phyloP scores from a whole-genome alignment of 2,888 invertebrate genomes.

The Stenurella melanura region DNA sequence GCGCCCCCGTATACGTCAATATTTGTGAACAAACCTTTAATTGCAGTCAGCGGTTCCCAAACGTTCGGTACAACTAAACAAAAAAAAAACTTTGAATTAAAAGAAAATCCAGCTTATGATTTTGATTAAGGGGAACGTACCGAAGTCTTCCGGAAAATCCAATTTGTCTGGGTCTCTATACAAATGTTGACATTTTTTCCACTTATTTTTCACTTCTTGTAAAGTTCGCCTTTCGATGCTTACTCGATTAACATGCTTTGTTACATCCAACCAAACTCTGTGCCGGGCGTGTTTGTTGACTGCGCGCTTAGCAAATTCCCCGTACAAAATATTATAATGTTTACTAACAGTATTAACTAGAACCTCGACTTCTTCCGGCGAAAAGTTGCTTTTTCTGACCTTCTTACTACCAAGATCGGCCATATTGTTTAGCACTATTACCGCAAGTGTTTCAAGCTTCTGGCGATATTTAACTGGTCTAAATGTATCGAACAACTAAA shows the following conservation, averaged over 20 bases:
- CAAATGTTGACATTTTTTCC: constrained; percentile 66
- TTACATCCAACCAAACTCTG: constrained; percentile 64
- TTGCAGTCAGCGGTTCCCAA: constrained; percentile 48
- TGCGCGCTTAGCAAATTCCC: constrained; percentile 60
- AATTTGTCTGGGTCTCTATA: constrained; percentile 53
- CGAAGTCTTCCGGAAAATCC: constrained; percentile 54
- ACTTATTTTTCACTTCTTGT: constrained; percentile 67
- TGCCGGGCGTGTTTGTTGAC: constrained; percentile 60
- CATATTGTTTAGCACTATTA: constrained; percentile 61
- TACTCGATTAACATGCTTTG: constrained; percentile 64
- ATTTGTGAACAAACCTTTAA: constrained; percentile 51
- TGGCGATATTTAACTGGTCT: background rate
- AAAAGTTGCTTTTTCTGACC: constrained; percentile 66
- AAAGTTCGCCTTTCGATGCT: constrained; percentile 64
- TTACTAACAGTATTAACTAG: constrained; percentile 59
- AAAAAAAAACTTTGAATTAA: constrained; percentile 40
- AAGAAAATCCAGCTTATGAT: background rate
- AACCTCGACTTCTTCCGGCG: constrained; percentile 63
- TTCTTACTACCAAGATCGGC: constrained; percentile 58
- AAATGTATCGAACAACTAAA: background rate
- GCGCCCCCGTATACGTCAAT: constrained; percentile 46
- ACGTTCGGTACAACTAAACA: constrained; percentile 41
- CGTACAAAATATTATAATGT: constrained; percentile 63
- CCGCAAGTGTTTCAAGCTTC: background rate
- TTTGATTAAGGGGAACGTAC: constrained; percentile 51